Base-by-base conservation (phyloP, 1,140 invertebrate genomes). In the Neodiprion lecontei region DNA sequence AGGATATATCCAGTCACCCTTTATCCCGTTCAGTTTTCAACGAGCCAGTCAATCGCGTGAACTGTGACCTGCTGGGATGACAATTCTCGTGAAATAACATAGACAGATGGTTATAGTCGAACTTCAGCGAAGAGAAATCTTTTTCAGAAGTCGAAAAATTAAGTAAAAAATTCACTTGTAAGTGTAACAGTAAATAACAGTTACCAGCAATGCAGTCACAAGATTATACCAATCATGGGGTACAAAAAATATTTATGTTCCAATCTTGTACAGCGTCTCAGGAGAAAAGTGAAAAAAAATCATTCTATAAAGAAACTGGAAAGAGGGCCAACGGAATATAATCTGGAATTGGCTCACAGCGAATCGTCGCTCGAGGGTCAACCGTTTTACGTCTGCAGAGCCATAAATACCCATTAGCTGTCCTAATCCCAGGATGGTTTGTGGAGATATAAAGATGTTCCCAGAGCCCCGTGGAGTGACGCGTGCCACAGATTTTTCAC, bases 361-460 rank as follows among this genome's bases (percentile, higher is more conserved):
- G 28, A 40, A 40, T 40, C 28, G 0, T 40, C 28, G 28, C 53
- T 5, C n/a, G 53, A 61, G 53, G 53, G 53, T 61, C 53, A 53
- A 61, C 11, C 28, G 28, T 40, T 40, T 40, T 28, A 69, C 72
- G 66, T 76, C 74, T 40, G 73, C 80, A 78, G 72, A 74, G 72
- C 74, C 80, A 86, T 85, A 83, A 85, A 84, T 86, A 81, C 81
- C 73, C 75, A 80, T 61, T 61, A 61, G 53, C 53, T 61, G 53
- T 82, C 78, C 77, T 82, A 85, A 86, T 84, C 83, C 81, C 80
- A 79, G 80, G 80, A 85, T 84, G 83, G 84, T 76, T 74, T 75
- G 69, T 70, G 70, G 82, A 84, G 82, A 85, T 85, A 84, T 77
- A 83, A 80, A 77, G 73, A 79, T 74, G 75, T 79, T 76, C 77